Base-by-base conservation (phyloP, 2,113 vertebrate genomes). In the Delphinus delphis region DNA sequence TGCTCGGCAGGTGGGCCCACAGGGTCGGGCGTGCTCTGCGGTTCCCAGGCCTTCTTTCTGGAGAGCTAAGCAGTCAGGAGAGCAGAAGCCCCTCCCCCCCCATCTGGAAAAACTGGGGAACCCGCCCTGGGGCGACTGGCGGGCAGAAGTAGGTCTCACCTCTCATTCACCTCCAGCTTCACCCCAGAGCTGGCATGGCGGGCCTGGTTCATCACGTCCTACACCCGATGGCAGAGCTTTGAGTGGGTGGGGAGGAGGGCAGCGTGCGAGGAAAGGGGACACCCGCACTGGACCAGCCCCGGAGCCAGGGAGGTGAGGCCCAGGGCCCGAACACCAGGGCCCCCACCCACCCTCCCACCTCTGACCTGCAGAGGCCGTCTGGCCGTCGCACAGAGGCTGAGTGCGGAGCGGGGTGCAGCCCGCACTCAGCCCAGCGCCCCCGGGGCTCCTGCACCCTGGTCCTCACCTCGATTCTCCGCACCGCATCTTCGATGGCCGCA, bases 181-280 rank as follows among this genome's bases (percentile, higher is more conserved):
- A 99, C 97, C 31, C 99, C 99, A 0, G 99, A 98, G 60, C 99
- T 99, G 97, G 99, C 99, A 0, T 98, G 99, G 84, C 99, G 99
- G 84, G 99, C 99, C 97, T 99, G 99, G 98, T 99, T 99, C 99
- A 99, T 99, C 99, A 99, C 99, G 98, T 99, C 99, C 99, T 99
- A 93, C 58, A 83, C 33, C 70, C 92, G 58, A 50, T 8, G 62
- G 44, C 44, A 76, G 26, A 81, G 28, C 67, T 0, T 25, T 82
- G 88, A 93, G 0, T 0, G 20, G 63, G 31, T 0, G 0, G 88
- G 67, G 0, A 26, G 60, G 67, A 8, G 38, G 50, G 93, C 65
- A 8, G 28, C 2, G 3, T 33, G 38, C 33, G 1, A 12, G 2
- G 0, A 20, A 36, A 23, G 63, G 67, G 68, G 25, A 2, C 1